phyloP scores from a whole-genome alignment of 2,113 vertebrate species.

The Poeciliopsis retropinna region DNA sequence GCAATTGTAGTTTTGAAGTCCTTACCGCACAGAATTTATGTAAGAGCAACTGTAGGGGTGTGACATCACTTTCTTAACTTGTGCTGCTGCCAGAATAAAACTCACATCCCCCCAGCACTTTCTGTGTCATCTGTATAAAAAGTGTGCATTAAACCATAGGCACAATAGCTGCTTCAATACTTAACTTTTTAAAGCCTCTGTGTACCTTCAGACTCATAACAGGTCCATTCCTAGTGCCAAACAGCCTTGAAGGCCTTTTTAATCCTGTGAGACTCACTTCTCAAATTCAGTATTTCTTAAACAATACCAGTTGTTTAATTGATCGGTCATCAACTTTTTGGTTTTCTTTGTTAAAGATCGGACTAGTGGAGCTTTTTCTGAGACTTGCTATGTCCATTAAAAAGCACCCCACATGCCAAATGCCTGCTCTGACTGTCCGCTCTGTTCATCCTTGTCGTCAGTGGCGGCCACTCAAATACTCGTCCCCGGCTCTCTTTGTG shows the following conservation, averaged over 20 bases:
- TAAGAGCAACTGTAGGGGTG: neutral
- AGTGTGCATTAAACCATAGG: neutral
- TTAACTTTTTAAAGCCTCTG: neutral
- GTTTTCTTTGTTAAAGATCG: slow-evolving; percentile 1
- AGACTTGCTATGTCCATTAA: slow-evolving; percentile 32
- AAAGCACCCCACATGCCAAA: slow-evolving; percentile 56
- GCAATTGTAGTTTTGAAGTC: neutral
- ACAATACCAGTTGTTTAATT: neutral
- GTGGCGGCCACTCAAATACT: slow-evolving; percentile 24
- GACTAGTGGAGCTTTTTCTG: slow-evolving; percentile 10
- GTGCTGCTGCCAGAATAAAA: neutral
- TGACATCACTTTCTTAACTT: too few relatives aligned
- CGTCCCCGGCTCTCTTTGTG: slow-evolving; percentile 28
- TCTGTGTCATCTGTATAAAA: too few relatives aligned
- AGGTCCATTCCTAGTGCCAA: neutral
- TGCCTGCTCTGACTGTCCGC: slow-evolving; percentile 49
- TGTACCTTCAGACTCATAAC: neutral
- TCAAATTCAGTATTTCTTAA: neutral
- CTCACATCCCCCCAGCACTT: too few relatives aligned
- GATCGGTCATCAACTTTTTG: neutral
- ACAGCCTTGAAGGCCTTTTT: neutral
- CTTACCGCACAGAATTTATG: neutral
- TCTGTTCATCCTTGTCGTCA: slow-evolving; percentile 55
- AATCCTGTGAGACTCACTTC: neutral
- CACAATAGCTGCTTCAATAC: neutral